Base-by-base conservation (phyloP, 1,140 invertebrate genomes). In the Centruroides sculpturatus region DNA sequence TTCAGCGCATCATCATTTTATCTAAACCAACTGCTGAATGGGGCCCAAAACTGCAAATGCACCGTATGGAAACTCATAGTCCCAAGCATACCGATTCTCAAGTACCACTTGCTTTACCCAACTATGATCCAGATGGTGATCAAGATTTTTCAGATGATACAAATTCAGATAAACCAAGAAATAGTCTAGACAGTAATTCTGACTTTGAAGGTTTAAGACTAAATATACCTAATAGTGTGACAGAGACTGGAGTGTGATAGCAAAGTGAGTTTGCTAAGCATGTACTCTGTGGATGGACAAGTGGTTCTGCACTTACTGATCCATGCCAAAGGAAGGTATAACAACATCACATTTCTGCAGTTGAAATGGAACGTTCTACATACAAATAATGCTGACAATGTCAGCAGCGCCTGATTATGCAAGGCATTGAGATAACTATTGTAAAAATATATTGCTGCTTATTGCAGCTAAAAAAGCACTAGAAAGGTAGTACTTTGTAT, bases 11-110 rank as follows among this genome's bases (percentile, higher is more conserved):
- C 9, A 76, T 76, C 13, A 74, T 77, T 41, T 72, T 84, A 12
- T 66, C 81, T 1, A 78, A 82, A 47, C 83, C 83, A 0, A 83
- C 81, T 2, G 74, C 79, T 1, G 80, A 83, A 53, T 85, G 83
- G 83, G 80, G 81, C n/a, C 80, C 80, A 0, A 76, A 79, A 4
- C 65, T 67, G 12, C 63, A 68, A 56, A 59, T 67, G 59, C 67
- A 68, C 34, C 65, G 68, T 34, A 66, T 69, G 59, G 67, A 68
- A 56, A 65, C 67, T 50, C 68, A 67, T 51, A 64, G 59, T 55
- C 67, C 67, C 23, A 69, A 69, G 36, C 68, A 69, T 48, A 68
- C 67, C 35, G 68, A 69, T 46, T 67, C 65, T 35, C 67, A 69
- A 55, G 67, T 69, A 6, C 68, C 68, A 34, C 56, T 69, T 7